Evolutionary conservation across 2,888 invertebrate genomes (phyloP).

Genomic region (Leptopilina drosophilae): DNA sequence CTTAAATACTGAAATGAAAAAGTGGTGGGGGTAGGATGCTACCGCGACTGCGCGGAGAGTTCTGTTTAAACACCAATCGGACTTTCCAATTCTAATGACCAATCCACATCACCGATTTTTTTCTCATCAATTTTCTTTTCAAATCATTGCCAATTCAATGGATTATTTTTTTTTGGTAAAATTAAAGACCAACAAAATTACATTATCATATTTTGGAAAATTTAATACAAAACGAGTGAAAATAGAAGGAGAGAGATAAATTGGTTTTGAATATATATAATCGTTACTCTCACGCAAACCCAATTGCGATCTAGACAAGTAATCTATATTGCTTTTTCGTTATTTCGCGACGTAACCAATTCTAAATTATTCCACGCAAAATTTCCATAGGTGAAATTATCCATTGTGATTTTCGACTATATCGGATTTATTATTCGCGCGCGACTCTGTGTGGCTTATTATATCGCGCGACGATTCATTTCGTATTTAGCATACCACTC

Average conservation of each 20-base stretch:
- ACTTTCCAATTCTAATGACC: too few relatives aligned
- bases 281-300: not conserved
- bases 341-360: slow-evolving; percentile 45
- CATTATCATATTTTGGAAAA: not conserved
- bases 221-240: not conserved
- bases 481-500: slow-evolving; percentile 49
- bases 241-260: not conserved
- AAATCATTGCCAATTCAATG: too few relatives aligned
- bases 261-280: not conserved
- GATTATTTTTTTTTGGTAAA: too few relatives aligned
- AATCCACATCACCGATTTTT: too few relatives aligned
- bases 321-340: slow-evolving; percentile 39
- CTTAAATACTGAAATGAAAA: too few relatives aligned
- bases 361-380: slow-evolving; percentile 50
- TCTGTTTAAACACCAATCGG: too few relatives aligned
- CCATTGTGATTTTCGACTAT: slow-evolving; percentile 54
- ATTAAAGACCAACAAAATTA: not conserved
- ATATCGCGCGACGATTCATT: slow-evolving; percentile 63
- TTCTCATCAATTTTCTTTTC: too few relatives aligned
- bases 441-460: slow-evolving; percentile 63
- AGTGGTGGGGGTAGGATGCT: too few relatives aligned
- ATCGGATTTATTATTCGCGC: slow-evolving; percentile 56
- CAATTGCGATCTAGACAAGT: slow-evolving; percentile 20
- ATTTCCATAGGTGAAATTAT: slow-evolving; percentile 54
- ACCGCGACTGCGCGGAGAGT: too few relatives aligned